phyloP scores from a whole-genome alignment of 2,888 invertebrate species.

The Stenotaenia linearis region DNA sequence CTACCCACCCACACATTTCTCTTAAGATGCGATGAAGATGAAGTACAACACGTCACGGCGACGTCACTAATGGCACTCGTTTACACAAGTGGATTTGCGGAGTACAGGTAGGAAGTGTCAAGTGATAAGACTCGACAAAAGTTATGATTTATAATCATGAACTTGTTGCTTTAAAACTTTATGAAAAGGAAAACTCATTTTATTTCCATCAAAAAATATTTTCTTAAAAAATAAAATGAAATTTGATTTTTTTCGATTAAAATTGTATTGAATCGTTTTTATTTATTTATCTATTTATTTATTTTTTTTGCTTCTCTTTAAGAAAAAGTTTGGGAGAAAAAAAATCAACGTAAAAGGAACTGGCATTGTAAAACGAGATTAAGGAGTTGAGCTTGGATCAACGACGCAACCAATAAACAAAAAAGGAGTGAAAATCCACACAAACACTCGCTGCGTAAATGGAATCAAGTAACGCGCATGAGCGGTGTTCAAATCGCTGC shows the following conservation, averaged over 20 bases:
- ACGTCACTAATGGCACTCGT: background rate
- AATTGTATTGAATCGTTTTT: background rate
- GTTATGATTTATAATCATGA: background rate
- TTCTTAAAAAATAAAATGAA: background rate
- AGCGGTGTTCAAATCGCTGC: background rate
- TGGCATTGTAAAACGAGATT: background rate
- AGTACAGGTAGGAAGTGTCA: background rate
- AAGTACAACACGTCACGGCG: background rate
- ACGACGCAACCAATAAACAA: constrained; percentile 12
- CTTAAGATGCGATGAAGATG: background rate
- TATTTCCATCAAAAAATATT: background rate
- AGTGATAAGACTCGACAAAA: background rate
- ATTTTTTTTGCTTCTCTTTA: background rate
- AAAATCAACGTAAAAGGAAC: background rate
- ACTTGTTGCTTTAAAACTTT: background rate
- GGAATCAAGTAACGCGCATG: background rate
- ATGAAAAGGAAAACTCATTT: background rate
- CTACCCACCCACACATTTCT: background rate
- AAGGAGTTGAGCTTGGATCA: constrained; percentile 22
- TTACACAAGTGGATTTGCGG: too few species aligned
- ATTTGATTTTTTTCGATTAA: too few species aligned
- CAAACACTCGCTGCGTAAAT: background rate
- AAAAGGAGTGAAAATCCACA: background rate
- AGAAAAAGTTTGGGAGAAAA: background rate
- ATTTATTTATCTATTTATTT: background rate